Conservation (phyloP, 2,888 invertebrate species). For the Melinaea marsaeus region DNA sequence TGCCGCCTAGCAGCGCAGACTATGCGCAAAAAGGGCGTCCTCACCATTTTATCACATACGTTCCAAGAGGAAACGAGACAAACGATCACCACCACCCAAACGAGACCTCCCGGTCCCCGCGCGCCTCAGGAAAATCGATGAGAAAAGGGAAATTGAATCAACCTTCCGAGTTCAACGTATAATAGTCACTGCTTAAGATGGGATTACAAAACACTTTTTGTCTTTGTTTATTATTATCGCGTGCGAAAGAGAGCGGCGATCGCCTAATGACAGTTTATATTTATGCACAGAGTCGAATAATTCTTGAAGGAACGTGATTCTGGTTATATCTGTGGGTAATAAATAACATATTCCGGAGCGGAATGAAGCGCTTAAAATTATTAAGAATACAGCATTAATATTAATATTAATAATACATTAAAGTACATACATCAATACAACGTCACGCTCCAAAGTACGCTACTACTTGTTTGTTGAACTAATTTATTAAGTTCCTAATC, state of each 20-base stretch:
- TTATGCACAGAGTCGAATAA: slow-evolving; percentile 40
- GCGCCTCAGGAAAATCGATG: slow-evolving; percentile 35
- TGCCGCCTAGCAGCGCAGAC: slow-evolving; percentile 76
- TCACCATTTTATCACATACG: slow-evolving; percentile 71
- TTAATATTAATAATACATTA: background rate
- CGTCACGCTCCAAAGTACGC: background rate
- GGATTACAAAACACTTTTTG: slow-evolving; percentile 50
- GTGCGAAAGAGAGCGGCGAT: slow-evolving; percentile 45
- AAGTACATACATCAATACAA: too few relatives aligned
- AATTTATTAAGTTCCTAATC: too few relatives aligned
- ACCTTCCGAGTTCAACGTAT: slow-evolving; percentile 36
- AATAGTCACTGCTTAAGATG: slow-evolving; percentile 38
- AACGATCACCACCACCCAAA: slow-evolving; percentile 33
- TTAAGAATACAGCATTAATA: background rate
- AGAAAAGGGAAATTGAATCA: slow-evolving; percentile 30
- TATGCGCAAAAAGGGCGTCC: slow-evolving; percentile 75
- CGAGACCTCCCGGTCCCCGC: slow-evolving; percentile 29
- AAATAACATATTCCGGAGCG: slow-evolving; percentile 12
- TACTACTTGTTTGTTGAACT: too few relatives aligned
- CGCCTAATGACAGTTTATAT: slow-evolving; percentile 45
- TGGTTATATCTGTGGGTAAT: slow-evolving; percentile 29
- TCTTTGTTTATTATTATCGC: slow-evolving; percentile 58
- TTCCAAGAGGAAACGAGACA: slow-evolving; percentile 55
- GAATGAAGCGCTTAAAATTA: background rate
- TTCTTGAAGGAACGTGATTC: slow-evolving; percentile 36